Percentiles rank a stretch among this genome's conserved stretches.
Conservation (phyloP, 2,888 invertebrate genomes). For the Drosophila rubida region DNA sequence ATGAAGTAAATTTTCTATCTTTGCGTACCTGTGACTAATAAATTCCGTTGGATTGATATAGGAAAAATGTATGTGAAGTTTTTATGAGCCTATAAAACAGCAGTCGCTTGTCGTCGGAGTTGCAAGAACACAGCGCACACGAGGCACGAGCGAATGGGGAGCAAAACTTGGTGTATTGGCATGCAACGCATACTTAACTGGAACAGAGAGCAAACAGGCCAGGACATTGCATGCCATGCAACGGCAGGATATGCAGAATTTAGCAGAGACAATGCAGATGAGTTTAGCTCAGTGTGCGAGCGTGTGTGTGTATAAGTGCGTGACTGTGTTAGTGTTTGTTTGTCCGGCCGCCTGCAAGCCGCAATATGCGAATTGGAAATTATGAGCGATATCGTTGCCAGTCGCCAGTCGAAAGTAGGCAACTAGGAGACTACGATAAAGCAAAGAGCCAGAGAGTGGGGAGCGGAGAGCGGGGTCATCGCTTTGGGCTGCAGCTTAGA, state of each 20-base stretch:
- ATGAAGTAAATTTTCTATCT: slow-evolving; percentile 10
- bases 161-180: slow-evolving; percentile 19
- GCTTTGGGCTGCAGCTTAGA: slow-evolving; percentile 12
- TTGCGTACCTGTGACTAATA: slow-evolving; percentile 50
- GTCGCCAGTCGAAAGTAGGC: slow-evolving; percentile 31
- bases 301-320: slow-evolving; percentile 31
- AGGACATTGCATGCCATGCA: slow-evolving; percentile 41
- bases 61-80: slow-evolving; percentile 75
- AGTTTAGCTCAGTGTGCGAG: neutral
- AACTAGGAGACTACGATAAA: slow-evolving; percentile 1
- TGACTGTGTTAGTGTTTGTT: slow-evolving; percentile 36
- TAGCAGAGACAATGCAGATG: slow-evolving; percentile 49
- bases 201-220: slow-evolving; percentile 38
- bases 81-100: slow-evolving; percentile 61
- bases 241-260: slow-evolving; percentile 57
- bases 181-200: slow-evolving; percentile 40
- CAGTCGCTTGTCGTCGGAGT: slow-evolving; percentile 5
- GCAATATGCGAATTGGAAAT: slow-evolving; percentile 69
- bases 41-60: slow-evolving; percentile 67
- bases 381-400: slow-evolving; percentile 71
- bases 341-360: slow-evolving; percentile 44
- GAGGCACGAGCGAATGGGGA: neutral
- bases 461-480: neutral
- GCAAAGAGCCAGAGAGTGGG: neutral
- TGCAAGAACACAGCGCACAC: slow-evolving; percentile 1